Conservation (phyloP, 2,797 vertebrate species). For the Centroberyx gerrardi region DNA sequence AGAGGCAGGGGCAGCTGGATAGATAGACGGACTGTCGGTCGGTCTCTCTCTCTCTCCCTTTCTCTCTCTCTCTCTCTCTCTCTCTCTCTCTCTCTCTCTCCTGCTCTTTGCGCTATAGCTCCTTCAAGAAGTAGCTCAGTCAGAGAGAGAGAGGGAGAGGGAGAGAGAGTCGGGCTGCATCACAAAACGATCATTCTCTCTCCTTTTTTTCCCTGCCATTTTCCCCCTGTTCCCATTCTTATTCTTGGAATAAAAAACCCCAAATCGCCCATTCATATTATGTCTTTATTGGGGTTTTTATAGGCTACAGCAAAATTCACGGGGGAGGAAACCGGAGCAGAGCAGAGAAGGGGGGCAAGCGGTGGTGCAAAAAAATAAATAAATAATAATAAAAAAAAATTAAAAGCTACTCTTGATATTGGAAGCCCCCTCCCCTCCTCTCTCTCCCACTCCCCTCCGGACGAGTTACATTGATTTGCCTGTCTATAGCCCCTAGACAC, state of each 20-base stretch:
- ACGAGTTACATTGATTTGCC: neutral
- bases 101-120: slow-evolving; percentile 70
- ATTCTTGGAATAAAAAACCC: too few relatives aligned
- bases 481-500: neutral
- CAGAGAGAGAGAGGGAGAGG: neutral
- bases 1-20: slow-evolving; percentile 80
- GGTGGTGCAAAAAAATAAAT: too few relatives aligned
- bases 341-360: too few relatives aligned
- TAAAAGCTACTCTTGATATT: neutral
- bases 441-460: neutral
- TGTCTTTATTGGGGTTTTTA: too few relatives aligned
- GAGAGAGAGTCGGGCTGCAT: slow-evolving; percentile 39
- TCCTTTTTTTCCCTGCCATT: neutral
- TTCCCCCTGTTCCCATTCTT: neutral
- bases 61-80: slow-evolving; percentile 33
- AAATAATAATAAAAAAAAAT: neutral
- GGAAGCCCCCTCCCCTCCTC: neutral
- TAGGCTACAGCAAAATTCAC: too few relatives aligned
- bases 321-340: too few relatives aligned
- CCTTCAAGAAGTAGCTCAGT: slow-evolving; percentile 55
- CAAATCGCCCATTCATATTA: too few relatives aligned
- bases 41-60: slow-evolving; percentile 21
- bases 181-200: slow-evolving; percentile 33
- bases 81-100: slow-evolving; percentile 5
- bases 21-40: slow-evolving; percentile 65